Base-by-base conservation (phyloP, 2,797 vertebrate species). In the Phaenicophaeus curvirostris region DNA sequence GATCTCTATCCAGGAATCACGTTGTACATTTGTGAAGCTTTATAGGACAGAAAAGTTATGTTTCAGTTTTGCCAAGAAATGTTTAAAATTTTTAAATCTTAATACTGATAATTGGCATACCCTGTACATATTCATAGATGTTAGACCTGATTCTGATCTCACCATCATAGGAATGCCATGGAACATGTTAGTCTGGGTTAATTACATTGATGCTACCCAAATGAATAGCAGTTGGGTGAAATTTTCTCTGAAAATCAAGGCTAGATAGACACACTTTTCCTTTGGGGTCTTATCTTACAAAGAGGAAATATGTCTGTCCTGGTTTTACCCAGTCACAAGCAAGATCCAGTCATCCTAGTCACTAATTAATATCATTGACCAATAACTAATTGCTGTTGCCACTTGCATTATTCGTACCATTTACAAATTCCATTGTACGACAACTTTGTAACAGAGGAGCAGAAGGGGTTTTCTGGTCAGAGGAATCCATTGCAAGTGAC, bases 1-100 rank as follows among this genome's bases (percentile, higher is more conserved):
- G 87, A 85, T 84, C 79, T 76, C 89, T 90, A 27, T 91, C 89
- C 89, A 95, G 82, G 73, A 94, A 88, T 71, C 80, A 59, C 0
- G 1, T 24, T 66, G 48, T 66, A 80, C 65, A 25, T 72, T 75
- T 15, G 5, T 25, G 58, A 82, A 92, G 63, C 33, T 84, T 75
- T 53, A 53, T 7, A 42, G 51, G 48, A 84, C 46, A 83, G 35
- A 85, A 71, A 63, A 89, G 27, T 31, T 51, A 61, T 14, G 11
- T 33, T 83, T 84, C 58, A 7, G 23, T 79, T 89, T 59, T 84
- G 62, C 15, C 55, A 66, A 78, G 28, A 78, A 81, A 78, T 15
- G 9, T 41, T 81, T 33, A 30, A 39, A 79, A 13, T 59, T 54
- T 75, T 72, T 16, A 33, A 80, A 63, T 31, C 42, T n/a, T 33